These are phyloP conservation scores for Ceratosolen fusciceps DNA, from an alignment of 1,140 invertebrate genomes.

Conservation along the genomic window DNA sequence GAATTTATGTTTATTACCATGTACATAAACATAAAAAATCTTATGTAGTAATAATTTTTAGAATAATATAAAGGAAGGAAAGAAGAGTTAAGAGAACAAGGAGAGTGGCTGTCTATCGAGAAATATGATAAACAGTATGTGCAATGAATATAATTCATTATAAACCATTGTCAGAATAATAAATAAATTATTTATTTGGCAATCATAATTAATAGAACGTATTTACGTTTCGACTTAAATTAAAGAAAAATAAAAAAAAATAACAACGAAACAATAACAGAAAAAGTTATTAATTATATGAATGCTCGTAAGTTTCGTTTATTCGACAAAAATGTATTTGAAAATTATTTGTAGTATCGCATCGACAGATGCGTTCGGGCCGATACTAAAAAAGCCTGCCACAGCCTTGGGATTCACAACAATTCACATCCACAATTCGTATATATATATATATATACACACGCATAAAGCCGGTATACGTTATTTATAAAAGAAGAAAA, in stretches of 20 bases:
- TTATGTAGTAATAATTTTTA: conserved; percentile 5
- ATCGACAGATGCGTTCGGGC: too few relatives aligned
- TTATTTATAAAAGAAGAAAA: too few relatives aligned
- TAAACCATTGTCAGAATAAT: background rate
- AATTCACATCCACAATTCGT: too few relatives aligned
- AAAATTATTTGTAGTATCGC: too few relatives aligned
- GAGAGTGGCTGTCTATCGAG: background rate
- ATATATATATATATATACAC: too few relatives aligned
- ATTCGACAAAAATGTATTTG: too few relatives aligned
- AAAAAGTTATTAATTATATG: too few relatives aligned
- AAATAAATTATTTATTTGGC: conserved; percentile 20
- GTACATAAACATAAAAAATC: conserved; percentile 26
- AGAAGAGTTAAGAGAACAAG: conserved; percentile 11
- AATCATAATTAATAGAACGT: conserved; percentile 1
- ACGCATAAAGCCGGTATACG: too few relatives aligned
- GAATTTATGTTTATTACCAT: conserved; percentile 32
- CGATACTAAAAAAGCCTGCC: too few relatives aligned
- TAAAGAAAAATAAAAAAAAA: background rate
- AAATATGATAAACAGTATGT: conserved; percentile 29
- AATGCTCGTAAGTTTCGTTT: too few relatives aligned
- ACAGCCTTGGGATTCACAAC: too few relatives aligned
- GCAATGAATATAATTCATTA: background rate
- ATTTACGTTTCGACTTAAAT: background rate
- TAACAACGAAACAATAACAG: too few relatives aligned
- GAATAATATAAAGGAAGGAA: conserved; percentile 4